Percentiles rank a stretch among this genome's conserved stretches.
These are phyloP conservation scores for Liparis tanakae DNA, from an alignment of 2,797 vertebrate species.

Conservation along the genomic window DNA sequence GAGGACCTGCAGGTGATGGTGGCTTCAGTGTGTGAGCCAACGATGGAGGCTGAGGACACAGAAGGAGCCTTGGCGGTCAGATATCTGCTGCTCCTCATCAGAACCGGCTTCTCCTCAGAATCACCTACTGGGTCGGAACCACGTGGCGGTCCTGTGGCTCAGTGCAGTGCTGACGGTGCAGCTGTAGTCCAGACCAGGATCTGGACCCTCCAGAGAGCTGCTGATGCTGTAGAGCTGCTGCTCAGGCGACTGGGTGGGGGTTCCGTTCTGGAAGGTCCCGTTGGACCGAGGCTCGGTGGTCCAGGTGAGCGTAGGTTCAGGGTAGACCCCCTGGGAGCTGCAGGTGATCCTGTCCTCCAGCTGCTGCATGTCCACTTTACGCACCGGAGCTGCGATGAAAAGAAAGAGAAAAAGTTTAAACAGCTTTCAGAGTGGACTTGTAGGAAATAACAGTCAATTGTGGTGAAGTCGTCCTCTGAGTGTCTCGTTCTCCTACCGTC, in stretches of 20 bases:
- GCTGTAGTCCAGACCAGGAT: not conserved
- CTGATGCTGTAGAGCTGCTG: constrained; percentile 57
- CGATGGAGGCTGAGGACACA: constrained; percentile 16
- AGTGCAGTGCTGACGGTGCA: not conserved
- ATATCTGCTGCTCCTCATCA: not conserved
- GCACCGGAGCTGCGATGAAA: constrained; percentile 13
- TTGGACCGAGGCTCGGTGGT: not conserved
- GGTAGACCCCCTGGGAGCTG: constrained; percentile 61
- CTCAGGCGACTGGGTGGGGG: not conserved
- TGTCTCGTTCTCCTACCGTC: constrained; percentile 65
- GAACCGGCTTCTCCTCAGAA: not conserved
- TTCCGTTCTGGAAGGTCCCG: accelerated
- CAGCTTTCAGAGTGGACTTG: too few relatives aligned
- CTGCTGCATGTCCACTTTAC: constrained; percentile 34
- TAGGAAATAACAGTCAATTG: too few relatives aligned
- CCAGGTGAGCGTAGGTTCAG: constrained; percentile 61
- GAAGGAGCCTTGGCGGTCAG: not conserved
- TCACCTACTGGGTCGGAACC: constrained; percentile 36
- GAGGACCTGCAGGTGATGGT: not conserved
- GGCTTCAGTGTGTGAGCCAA: accelerated
- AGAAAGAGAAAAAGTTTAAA: not conserved
- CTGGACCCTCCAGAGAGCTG: constrained; percentile 20
- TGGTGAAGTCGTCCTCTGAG: too few relatives aligned
- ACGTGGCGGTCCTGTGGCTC: not conserved
- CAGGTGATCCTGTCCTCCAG: constrained; percentile 45